These are phyloP conservation scores for Dipus sagitta DNA, from an alignment of 2,797 vertebrate species.

Conservation along the genomic window DNA sequence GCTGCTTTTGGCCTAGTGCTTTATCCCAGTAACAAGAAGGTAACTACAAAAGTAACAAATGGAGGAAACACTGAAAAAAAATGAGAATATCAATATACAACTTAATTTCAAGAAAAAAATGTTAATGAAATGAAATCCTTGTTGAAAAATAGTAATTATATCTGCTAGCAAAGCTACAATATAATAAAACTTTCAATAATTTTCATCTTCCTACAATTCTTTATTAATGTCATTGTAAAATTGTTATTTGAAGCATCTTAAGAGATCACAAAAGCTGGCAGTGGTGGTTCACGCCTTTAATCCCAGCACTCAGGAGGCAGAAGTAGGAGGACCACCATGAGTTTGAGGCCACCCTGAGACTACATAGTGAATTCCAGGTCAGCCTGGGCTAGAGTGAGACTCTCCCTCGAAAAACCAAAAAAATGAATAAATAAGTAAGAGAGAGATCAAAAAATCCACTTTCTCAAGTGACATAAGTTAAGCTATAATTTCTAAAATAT, in stretches of 20 bases:
- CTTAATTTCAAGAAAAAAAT: conserved; percentile 9
- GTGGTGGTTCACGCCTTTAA: no score
- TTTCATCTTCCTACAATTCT: conserved; percentile 48
- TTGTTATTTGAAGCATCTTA: background rate
- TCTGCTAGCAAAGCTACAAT: conserved; percentile 29
- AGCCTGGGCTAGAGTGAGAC: no score
- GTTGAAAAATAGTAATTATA: conserved; percentile 21
- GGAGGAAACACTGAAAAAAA: conserved; percentile 6
- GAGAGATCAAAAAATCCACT: no score
- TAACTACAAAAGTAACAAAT: background rate
- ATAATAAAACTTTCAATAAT: conserved; percentile 2
- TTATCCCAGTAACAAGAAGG: background rate
- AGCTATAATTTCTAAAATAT: no score
- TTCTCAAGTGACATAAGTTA: no score
- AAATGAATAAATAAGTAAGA: no score
- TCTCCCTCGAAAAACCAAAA: no score
- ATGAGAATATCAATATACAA: conserved; percentile 41
- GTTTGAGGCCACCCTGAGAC: no score
- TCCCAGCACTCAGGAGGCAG: no score
- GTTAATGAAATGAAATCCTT: conserved; percentile 14
- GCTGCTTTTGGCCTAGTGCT: no score
- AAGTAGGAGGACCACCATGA: no score
- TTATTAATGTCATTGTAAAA: conserved; percentile 45
- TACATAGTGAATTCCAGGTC: no score
- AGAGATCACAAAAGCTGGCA: background rate